Evolutionary conservation across 2,113 vertebrate genomes (phyloP), one percentile per base, ranked within the genome.

Genomic region (Corythaixoides concolor): DNA sequence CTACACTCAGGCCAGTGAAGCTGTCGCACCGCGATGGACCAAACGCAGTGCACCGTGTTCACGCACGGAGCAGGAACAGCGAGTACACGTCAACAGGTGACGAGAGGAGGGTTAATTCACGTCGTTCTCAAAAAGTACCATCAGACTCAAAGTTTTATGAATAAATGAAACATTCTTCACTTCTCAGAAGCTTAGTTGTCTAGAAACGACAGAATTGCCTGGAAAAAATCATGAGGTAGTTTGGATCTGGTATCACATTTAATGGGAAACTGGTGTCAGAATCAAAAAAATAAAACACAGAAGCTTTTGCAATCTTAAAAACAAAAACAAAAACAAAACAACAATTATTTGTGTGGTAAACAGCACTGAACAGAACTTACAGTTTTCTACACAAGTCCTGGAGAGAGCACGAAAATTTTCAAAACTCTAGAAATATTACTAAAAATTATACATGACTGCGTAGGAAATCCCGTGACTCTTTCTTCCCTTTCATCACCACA

Each of bases 41-140:
- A 2, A 76, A 63, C 3, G 1, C 32, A n/a, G 13, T 0, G 1
- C 20, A 60, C 21, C 52, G 33, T 1, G 2, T 66, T 45, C 73
- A 50, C 1, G 7, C 27, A 26, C 1, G 2, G 8, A 60, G 74
- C 49, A 81, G 45, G 26, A 89, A n/a, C 11, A 52, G 24, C 6
- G 12, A 67, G 10, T 3, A 37, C 5, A 11, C 1, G 1, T 16
- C 76, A 81, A 24, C 12, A 74, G 41, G 11, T 33, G 17, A 79
- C 33, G 11, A 69, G 7, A 73, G 39, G 0, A 30, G 33, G 49
- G 22, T 37, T 73, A 37, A 59, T 15, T n/a, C 24, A n/a, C 0
- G 0, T 52, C 17, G 41, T 85, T 77, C 41, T 63, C 59, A 55
- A 26, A 16, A 19, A 55, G 5, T 8, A 50, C 14, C 12, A 37